A percentile compares a stretch with the other conserved stretches of the same genome.
These are phyloP conservation scores for Nannoperca australis DNA, from an alignment of 2,797 vertebrate species.

Conservation along the genomic window DNA sequence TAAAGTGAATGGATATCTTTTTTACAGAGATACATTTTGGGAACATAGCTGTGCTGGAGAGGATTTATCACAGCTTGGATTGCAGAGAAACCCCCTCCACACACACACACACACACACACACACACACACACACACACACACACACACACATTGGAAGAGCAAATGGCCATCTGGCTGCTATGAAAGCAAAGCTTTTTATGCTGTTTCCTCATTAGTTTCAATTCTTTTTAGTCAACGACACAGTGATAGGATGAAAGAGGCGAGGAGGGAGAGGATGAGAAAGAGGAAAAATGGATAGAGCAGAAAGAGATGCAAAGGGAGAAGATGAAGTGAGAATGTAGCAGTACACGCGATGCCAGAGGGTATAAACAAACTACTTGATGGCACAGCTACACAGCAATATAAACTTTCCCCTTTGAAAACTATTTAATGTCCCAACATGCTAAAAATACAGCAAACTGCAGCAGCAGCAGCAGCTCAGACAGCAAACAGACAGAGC, in stretches of 20 bases:
- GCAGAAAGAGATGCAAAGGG: constrained; percentile 23
- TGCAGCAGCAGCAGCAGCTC: constrained; percentile 29
- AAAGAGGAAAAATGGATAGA: constrained; percentile 18
- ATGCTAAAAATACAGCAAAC: constrained; percentile 55
- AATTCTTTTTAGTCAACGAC: constrained; percentile 50
- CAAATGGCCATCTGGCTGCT: constrained; percentile 71
- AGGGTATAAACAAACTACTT: constrained; percentile 62
- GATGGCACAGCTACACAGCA: constrained; percentile 57
- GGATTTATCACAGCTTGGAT: constrained; percentile 21
- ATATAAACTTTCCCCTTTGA: constrained; percentile 50
- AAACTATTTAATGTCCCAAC: constrained; percentile 48
- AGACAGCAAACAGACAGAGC: constrained; percentile 20
- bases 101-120: constrained; percentile 21
- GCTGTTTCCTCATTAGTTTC: constrained; percentile 64
- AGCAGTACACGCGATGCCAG: constrained; percentile 42
- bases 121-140: constrained; percentile 42
- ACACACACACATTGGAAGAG: constrained; percentile 36
- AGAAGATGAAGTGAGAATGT: constrained; percentile 34
- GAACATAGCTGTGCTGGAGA: constrained; percentile 25
- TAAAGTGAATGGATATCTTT: constrained; percentile 19
- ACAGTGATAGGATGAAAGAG: constrained; percentile 35
- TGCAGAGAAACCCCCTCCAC: constrained; percentile 21
- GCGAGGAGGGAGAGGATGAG: constrained; percentile 27
- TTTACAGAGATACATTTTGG: constrained; percentile 27
- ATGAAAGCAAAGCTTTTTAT: constrained; percentile 57